Evolutionary conservation across 2,113 vertebrate genomes (phyloP), one percentile per base, ranked within the genome.

Genomic region (Sinocyclocheilus maitianheensis): DNA sequence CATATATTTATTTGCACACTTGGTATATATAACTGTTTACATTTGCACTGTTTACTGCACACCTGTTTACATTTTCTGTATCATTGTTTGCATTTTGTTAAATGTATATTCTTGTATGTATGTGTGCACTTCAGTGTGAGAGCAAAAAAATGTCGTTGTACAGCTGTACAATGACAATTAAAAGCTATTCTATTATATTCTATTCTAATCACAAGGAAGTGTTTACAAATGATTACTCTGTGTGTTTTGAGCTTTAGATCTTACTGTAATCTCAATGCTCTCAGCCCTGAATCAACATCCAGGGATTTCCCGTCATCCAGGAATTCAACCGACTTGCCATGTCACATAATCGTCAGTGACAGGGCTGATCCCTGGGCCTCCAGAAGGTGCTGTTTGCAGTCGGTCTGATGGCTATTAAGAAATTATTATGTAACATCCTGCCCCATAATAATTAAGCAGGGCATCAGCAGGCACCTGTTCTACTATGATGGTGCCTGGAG

Each of bases 361-460:
- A 82, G 62, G 30, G 67, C 86, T 81, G 79, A 62, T 22, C 22
- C 80, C 72, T 84, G 10, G 79, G 48, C 46, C 43, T 46, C n/a
- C 34, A 51, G 75, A 8, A 46, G 76, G 72, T 34, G 77, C 80
- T 91, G 91, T 93, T 91, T 91, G 79, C 85, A 81, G 71, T 86
- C 40, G 71, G 84, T 78, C 84, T 91, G 88, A 92, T 89, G 87
- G 83, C 77, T 91, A 89, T 91, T 91, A 89, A 89, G 85, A 87
- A 89, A 89, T 2, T 2, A 89, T 88, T 90, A 87, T 76, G 79
- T 85, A 88, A 91, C 83, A 72, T 74, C 85, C 88, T 81, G 84
- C 82, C 34, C 77, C 84, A 88, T 86, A 89, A 92, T 91, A 89
- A 92, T 91, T 91, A 93, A 88, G 55, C 84, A 89, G 89, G 86